These are phyloP conservation scores for Panorpa germanica DNA, from an alignment of 2,888 invertebrate genomes.

Conservation along the genomic window DNA sequence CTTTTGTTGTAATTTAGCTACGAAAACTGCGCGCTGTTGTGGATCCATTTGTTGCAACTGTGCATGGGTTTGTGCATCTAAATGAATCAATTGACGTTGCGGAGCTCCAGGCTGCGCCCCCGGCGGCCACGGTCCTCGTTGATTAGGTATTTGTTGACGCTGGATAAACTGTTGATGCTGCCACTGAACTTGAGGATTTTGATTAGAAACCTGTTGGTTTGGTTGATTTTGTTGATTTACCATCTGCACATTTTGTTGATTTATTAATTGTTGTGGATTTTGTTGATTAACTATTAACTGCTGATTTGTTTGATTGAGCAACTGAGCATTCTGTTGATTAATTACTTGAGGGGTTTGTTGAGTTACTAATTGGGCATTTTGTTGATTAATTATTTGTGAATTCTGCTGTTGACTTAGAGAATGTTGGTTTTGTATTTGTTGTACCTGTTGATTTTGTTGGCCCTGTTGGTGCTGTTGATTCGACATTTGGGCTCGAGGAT, in stretches of 20 bases:
- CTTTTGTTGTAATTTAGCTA: slow-evolving; percentile 53
- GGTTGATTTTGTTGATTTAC: slow-evolving; percentile 13
- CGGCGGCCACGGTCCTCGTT: slow-evolving; percentile 16
- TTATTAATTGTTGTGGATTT: slow-evolving; percentile 13
- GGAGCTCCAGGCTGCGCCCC: slow-evolving; percentile 17
- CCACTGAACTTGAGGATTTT: slow-evolving; percentile 11
- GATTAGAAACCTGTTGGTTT: slow-evolving; percentile 14
- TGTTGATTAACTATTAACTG: slow-evolving; percentile 16
- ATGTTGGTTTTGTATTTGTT: slow-evolving; percentile 10
- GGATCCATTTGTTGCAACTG: slow-evolving; percentile 68
- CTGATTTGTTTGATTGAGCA: too few species aligned
- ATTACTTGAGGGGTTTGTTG: slow-evolving; percentile 7
- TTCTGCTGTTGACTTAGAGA: slow-evolving; percentile 11
- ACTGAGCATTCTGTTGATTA: slow-evolving; percentile 8
- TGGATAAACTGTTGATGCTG: slow-evolving; percentile 14
- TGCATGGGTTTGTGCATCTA: slow-evolving; percentile 69
- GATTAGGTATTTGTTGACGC: slow-evolving; percentile 13
- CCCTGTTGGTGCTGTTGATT: slow-evolving; percentile 19
- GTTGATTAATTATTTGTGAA: slow-evolving; percentile 5
- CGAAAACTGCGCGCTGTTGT: slow-evolving; percentile 59
- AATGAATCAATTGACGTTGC: slow-evolving; percentile 53
- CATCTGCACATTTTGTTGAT: slow-evolving; percentile 12
- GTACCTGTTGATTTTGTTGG: slow-evolving; percentile 19
- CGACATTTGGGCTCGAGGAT: slow-evolving; percentile 20
- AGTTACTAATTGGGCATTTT: slow-evolving; percentile 8